These are phyloP conservation scores for Drosophila suboccidentalis DNA, from an alignment of 2,888 invertebrate genomes.

Conservation along the genomic window DNA sequence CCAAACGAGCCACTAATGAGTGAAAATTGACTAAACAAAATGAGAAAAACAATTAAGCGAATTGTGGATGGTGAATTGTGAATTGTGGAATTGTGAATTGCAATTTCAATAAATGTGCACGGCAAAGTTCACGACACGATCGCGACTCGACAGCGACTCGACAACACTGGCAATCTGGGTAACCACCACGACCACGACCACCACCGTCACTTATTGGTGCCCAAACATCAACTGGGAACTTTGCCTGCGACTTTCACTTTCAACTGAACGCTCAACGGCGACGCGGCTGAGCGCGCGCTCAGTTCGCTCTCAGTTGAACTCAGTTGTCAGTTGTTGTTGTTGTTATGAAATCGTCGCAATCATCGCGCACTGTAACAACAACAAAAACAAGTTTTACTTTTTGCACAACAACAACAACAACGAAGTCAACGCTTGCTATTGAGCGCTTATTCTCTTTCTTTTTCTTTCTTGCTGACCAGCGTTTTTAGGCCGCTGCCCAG, in stretches of 20 bases:
- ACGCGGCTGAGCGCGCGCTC: slow-evolving; percentile 61
- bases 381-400: slow-evolving; percentile 71
- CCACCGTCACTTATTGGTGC: slow-evolving; percentile 35
- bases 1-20: slow-evolving; percentile 66
- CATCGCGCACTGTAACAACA: slow-evolving; percentile 64
- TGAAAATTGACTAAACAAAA: slow-evolving; percentile 68
- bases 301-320: slow-evolving; percentile 50
- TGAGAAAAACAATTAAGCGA: slow-evolving; percentile 72
- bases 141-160: slow-evolving; percentile 25
- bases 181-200: slow-evolving; percentile 45
- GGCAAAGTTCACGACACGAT: slow-evolving; percentile 67
- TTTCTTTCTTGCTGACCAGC: slow-evolving; percentile 35
- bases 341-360: slow-evolving; percentile 73
- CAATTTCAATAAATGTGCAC: slow-evolving; percentile 75
- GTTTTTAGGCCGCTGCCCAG: slow-evolving; percentile 66
- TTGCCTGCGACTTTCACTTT: slow-evolving; percentile 71
- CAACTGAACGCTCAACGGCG: slow-evolving; percentile 52
- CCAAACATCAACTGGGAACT: slow-evolving; percentile 37
- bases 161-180: slow-evolving; percentile 49
- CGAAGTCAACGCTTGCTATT: slow-evolving; percentile 73
- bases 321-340: slow-evolving; percentile 35
- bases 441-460: slow-evolving; percentile 71
- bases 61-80: slow-evolving; percentile 67
- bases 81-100: slow-evolving; percentile 68
- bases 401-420: slow-evolving; percentile 58